A percentile compares a stretch with the other conserved stretches of the same genome.
Evolutionary conservation across 64 coral and sea anemone genomes (phyloP).

Genomic region (Stylophora pistillata): DNA sequence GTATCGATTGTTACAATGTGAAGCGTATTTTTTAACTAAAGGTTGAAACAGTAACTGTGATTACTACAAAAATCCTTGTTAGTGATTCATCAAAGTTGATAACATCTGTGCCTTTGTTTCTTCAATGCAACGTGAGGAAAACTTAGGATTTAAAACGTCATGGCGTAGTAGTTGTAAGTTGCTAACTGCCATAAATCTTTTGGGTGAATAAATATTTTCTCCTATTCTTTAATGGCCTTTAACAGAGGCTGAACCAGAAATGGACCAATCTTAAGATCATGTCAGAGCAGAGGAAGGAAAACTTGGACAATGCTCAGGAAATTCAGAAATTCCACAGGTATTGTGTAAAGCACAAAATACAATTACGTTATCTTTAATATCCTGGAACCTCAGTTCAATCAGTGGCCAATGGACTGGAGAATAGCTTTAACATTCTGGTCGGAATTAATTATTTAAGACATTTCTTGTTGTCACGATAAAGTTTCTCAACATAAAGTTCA

Average conservation of each 20-base stretch:
- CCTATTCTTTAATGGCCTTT: background rate
- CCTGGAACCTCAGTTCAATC: too few species aligned
- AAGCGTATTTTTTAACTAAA: background rate
- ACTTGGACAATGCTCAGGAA: conserved; percentile 91
- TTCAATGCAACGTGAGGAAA: too few species aligned
- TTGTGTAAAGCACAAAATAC: background rate
- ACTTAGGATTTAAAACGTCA: too few species aligned
- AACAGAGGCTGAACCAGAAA: conserved; percentile 77
- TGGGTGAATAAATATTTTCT: too few species aligned
- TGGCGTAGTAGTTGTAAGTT: too few species aligned
- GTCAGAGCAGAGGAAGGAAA: conserved; percentile 88
- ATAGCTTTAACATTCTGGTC: too few species aligned
- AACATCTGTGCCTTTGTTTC: background rate
- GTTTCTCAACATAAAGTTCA: too few species aligned
- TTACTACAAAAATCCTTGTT: background rate
- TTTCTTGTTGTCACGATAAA: too few species aligned
- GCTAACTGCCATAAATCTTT: too few species aligned
- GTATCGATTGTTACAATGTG: background rate
- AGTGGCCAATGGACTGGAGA: too few species aligned
- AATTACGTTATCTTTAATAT: too few species aligned
- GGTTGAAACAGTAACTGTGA: background rate
- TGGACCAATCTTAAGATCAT: conserved; percentile 86
- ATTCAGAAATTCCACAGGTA: conserved; percentile 99
- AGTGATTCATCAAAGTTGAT: background rate
- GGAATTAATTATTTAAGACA: too few species aligned